Base-by-base conservation (phyloP, 2,113 vertebrate genomes). In the Halichoerus grypus region DNA sequence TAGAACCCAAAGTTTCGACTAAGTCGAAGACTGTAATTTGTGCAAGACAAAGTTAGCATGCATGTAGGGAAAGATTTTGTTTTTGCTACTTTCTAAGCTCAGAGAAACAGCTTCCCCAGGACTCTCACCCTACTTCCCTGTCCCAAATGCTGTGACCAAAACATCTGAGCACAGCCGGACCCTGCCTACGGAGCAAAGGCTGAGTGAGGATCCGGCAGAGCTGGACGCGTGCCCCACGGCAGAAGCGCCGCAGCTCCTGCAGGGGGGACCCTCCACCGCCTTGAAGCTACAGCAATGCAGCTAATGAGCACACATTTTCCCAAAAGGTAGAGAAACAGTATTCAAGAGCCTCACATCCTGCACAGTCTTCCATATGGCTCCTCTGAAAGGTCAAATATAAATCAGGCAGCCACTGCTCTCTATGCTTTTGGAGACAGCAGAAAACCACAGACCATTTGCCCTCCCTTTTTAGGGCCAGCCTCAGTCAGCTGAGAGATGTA, bases 331-430 rank as follows among this genome's bases (percentile, higher is more conserved):
- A 76, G 46, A 79, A 55, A 39, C 16, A 10, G 31, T 18, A 42
- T 13, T 82, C 13, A 67, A 31, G 28, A 53, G 10, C 71, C 36
- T 8, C 42, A 51, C 10, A n/a, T 5, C 46, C 53, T 14, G 28
- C 28, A 19, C 2, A 5, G 49, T 39, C 76, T 79, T 76, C 91
- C 36, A 26, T 9, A 46, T 1, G 53, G 28, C 49, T 74, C 69
- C 81, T 72, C 61, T 46, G n/a, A 93, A 97, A 96, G 82, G 59
- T 77, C 92, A 93, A n/a, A 49, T 26, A 65, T n/a, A 63, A 93
- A 88, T 88, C 96, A 93, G 94, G 82, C 85, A 84, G 63, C 46
- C 19, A 15, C 18, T 1, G 0, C 28, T 21, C 36, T 72, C 36
- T 76, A 46, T 31, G 28, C 51, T 61, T 22, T 4, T 16, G n/a